Base-by-base conservation (phyloP, 2,113 vertebrate genomes). In the Crotalus helleri region DNA sequence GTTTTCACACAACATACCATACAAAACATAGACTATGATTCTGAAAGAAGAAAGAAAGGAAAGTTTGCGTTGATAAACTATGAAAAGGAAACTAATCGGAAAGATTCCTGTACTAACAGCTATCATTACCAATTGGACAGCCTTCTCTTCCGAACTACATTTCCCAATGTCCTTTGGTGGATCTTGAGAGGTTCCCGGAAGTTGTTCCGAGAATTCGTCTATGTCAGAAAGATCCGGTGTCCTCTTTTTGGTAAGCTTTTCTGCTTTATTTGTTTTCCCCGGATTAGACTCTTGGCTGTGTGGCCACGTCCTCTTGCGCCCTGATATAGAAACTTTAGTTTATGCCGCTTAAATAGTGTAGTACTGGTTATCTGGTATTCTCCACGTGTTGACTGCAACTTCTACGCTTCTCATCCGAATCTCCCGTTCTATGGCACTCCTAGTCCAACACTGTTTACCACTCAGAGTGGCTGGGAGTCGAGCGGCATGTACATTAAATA, bases 151-250 rank as follows among this genome's bases (percentile, higher is more conserved):
- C 0, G 44, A 59, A 96, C 95, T 95, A 90, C 95, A 0, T 0
- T n/a, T 95, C 95, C 96, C 96, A 74, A 86, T n/a, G 9, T 85
- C 59, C 95, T 8, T 57, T 69, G 85, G 87, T 1, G 5, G 5
- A 29, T 2, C 0, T 49, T 0, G 2, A 53, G 39, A 1, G 5
- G 91, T 91, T 85, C 29, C 1, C 39, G 94, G 91, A 94, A 74
- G 51, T 51, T 2, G 55, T 0, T 0, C 0, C 1, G 0, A 0
- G 2, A 0, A 1, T 1, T 0, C 5, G 1, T 90, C 91, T 89
- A 11, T 24, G 11, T 0, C 44, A 0, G 0, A 86, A 74, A 64
- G 33, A 81, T 44, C 19, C 8, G 12, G 5, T 4, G 8, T 59
- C 4, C 11, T 3, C n/a, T 17, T 2, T 39, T 39, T 44, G 88